phyloP scores from a whole-genome alignment of 1,140 invertebrate genomes.

The Limonius californicus region DNA sequence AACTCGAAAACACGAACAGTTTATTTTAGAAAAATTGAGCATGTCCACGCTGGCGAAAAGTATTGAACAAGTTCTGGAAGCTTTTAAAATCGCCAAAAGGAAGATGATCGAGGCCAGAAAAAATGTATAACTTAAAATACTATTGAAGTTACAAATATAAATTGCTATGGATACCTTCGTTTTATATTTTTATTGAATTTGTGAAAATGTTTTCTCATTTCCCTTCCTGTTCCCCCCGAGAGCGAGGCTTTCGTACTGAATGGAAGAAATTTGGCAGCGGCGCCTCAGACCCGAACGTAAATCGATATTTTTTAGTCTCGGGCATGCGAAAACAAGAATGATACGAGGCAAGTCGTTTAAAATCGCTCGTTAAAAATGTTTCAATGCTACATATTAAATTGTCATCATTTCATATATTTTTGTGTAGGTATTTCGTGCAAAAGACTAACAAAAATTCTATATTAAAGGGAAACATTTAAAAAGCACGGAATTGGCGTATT shows the following conservation, averaged over 20 bases:
- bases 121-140: slow-evolving; percentile 22
- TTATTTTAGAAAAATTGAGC: slow-evolving; percentile 35
- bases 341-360: too few species aligned
- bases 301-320: background rate
- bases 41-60: slow-evolving; percentile 38
- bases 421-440: too few species aligned
- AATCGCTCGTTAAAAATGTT: too few species aligned
- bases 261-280: background rate
- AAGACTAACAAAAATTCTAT: too few species aligned
- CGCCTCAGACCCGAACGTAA: background rate
- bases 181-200: too few species aligned
- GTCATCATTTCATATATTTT: too few species aligned
- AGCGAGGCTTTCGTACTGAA: background rate
- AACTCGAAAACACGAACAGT: slow-evolving; percentile 15
- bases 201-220: background rate
- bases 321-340: background rate
- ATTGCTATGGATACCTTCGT: background rate
- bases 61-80: slow-evolving; percentile 39
- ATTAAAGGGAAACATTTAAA: too few species aligned
- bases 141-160: background rate
- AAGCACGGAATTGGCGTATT: too few species aligned
- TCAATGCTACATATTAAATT: too few species aligned
- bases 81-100: slow-evolving; percentile 38
- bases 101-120: slow-evolving; percentile 38
- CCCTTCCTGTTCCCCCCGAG: background rate